Conservation (phyloP, 2,888 invertebrate genomes). For the Caenorhabditis angaria region DNA sequence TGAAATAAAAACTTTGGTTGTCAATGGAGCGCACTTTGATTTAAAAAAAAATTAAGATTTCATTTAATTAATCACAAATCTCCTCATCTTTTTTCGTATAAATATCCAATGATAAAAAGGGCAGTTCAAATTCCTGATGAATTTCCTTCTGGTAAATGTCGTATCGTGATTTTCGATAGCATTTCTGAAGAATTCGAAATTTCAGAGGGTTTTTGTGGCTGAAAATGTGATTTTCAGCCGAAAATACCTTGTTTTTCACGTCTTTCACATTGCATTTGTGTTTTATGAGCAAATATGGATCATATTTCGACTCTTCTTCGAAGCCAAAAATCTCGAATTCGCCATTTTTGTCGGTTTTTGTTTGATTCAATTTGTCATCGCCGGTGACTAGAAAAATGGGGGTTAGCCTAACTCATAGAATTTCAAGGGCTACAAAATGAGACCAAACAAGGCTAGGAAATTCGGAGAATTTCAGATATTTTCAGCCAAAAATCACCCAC, state of each 20-base stretch:
- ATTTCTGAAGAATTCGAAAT: neutral
- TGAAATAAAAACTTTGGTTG: too few relatives aligned
- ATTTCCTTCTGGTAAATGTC: neutral
- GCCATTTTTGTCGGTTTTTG: neutral
- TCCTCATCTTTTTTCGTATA: neutral
- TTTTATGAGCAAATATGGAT: neutral
- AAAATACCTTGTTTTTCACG: too few relatives aligned
- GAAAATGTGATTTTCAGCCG: too few relatives aligned
- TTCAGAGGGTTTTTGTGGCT: too few relatives aligned
- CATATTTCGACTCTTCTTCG: neutral
- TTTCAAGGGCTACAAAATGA: too few relatives aligned
- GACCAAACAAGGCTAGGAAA: too few relatives aligned
- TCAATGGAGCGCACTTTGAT: too few relatives aligned
- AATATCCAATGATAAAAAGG: neutral
- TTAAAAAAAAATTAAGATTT: too few relatives aligned
- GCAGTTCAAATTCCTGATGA: neutral
- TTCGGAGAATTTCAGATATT: too few relatives aligned
- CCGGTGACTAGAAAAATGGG: neutral
- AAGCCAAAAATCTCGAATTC: neutral
- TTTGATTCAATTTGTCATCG: neutral
- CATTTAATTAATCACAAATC: neutral
- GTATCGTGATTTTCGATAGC: neutral
- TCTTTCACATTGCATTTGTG: neutral
- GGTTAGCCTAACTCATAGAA: too few relatives aligned
- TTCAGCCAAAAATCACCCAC: too few relatives aligned